Evolutionary conservation across 2,888 invertebrate genomes (phyloP), one percentile per base, ranked within the genome.

Genomic region (Hoplodrina blanda): DNA sequence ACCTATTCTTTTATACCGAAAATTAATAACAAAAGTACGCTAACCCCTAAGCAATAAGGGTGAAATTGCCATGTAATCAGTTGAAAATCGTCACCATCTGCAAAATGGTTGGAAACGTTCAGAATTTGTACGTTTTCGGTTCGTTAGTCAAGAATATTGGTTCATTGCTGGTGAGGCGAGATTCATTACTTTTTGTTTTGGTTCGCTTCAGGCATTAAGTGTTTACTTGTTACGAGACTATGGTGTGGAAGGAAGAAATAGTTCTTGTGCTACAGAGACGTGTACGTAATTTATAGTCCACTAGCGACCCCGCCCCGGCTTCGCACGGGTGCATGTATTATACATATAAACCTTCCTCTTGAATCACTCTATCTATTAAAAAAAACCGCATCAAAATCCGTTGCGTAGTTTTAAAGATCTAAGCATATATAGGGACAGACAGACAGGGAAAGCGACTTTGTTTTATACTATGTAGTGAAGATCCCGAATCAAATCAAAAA

Each of bases 21-120:
- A 88, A 90, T 88, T 88, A 88, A 87, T 87, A 85, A 81, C 73
- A 80, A 72, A 73, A 76, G 78, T 78, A 70, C 84, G 87, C 86
- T 86, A 84, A 74, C 78, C 79, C 65, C 76, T 79, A 84, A 82
- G 90, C 85, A 89, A 88, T 91, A 91, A 90, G 88, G 88, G 84
- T 89, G 89, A 92, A 92, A 91, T 92, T 93, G 90, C 88, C 89
- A 88, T 90, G 89, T 87, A 90, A 90, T 90, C 88, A 87, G 75
- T 82, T 89, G 87, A 88, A 90, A 93, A 91, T 90, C 89, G 92
- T 93, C 91, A 91, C 92, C 85, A 92, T 92, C 92, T 92, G 92
- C 87, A 87, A 88, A 90, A 89, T 85, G 87, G 88, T 85, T 85
- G 87, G 87, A 87, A 86, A 85, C 85, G 86, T 84, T 85, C 87